A percentile compares a stretch with the other conserved stretches of the same genome.
phyloP scores from a whole-genome alignment of 2,113 vertebrate species.

The Rattus norvegicus region GRCr8 NC_086039.1:71573501-71574000 shows the following conservation, averaged over 20 bases:
- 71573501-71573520: slow-evolving; percentile 18
- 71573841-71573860: not conserved
- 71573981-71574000: not conserved
- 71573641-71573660: slow-evolving; percentile 7
- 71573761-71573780: not conserved
- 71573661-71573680: not conserved
- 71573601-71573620: not conserved
- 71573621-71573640: slow-evolving; percentile 4
- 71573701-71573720: not conserved
- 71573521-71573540: slow-evolving; percentile 27
- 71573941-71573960: slow-evolving; percentile 52
- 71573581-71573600: not conserved
- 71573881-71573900: slow-evolving; percentile 27
- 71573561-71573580: not conserved
- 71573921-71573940: slow-evolving; percentile 8
- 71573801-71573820: not conserved
- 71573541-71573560: slow-evolving; percentile 17
- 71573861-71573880: slow-evolving; percentile 47
- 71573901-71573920: not conserved
- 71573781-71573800: slow-evolving; percentile 22
- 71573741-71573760: not conserved
- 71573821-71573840: slow-evolving; percentile 26
- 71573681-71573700: slow-evolving; percentile 37
- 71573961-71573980: slow-evolving; percentile 32
- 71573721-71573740: slow-evolving; percentile 33